These are phyloP conservation scores for Pseudomyrmex flavicornis DNA, from an alignment of 1,140 invertebrate genomes.

Conservation along the genomic window DNA sequence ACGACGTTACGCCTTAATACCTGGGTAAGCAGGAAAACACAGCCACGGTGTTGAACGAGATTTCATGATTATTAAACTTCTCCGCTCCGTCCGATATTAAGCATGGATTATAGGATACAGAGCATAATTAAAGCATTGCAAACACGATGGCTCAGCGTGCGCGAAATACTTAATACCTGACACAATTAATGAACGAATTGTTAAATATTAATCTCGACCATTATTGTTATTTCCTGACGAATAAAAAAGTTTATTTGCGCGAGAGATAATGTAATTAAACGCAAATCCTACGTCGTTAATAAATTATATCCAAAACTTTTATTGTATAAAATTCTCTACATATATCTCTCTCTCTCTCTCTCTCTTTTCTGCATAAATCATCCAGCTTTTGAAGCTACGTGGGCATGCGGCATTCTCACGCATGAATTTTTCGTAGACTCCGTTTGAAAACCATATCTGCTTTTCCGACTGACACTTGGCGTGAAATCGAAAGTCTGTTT, in stretches of 20 bases:
- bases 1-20: constrained; percentile 60
- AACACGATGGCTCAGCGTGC: constrained; percentile 48
- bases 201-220: background rate
- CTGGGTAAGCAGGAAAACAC: constrained; percentile 58
- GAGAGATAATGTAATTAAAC: background rate
- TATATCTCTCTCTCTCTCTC: too few species aligned
- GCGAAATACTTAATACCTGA: constrained; percentile 51
- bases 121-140: constrained; percentile 60
- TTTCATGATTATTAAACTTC: constrained; percentile 63
- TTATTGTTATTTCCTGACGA: too few species aligned
- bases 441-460: constrained; percentile 43
- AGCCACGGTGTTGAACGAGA: constrained; percentile 58
- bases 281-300: background rate
- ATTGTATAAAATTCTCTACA: background rate
- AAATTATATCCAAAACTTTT: background rate
- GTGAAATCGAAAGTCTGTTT: constrained; percentile 59
- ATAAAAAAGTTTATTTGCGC: too few species aligned
- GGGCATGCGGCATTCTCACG: background rate
- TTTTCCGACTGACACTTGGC: constrained; percentile 46
- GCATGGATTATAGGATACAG: constrained; percentile 58
- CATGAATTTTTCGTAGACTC: constrained; percentile 30
- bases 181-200: constrained; percentile 26
- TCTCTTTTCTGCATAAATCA: background rate
- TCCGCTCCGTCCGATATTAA: constrained; percentile 55
- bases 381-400: background rate